Base-by-base conservation (phyloP, 2,888 invertebrate genomes). In the Lysandra coridon region DNA sequence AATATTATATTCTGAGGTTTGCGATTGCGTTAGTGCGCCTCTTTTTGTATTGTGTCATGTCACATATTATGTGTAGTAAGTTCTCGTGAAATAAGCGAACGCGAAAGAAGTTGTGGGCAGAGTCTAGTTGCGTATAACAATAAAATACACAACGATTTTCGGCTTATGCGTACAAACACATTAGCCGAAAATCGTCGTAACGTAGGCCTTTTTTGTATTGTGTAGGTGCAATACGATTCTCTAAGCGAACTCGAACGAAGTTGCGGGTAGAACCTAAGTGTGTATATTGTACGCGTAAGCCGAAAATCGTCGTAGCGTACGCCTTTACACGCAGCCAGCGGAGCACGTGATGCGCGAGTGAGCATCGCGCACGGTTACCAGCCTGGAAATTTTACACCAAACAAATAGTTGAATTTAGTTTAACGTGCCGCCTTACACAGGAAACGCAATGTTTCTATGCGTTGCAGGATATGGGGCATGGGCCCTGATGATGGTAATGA, bases 341-440 rank as follows among this genome's bases (percentile, higher is more conserved):
- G 81, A 78, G 81, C 84, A 82, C 79, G 82, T 85, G 85, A 86
- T 84, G 84, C 87, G 82, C 83, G 87, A 83, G 78, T 82, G 85
- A 83, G 83, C 84, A 83, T 83, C 81, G 49, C 79, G 83, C 79
- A 83, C 80, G 64, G 14, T 82, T 85, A 80, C 78, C 83, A 83
- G 81, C 73, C 83, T 83, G 85, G 84, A 82, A 85, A 86, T 84
- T 85, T 85, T 86, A 85, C 76, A 76, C 76, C 12, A 76, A 84
- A 76, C 76, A 76, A 53, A 76, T 57, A 76, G 53, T 30, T 14
- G 76, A 44, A 74, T 44, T 74, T 33, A 69, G 33, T 33, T 69
- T 69, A 37, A 69, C 33, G 69, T 53, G 14, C 53, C 53, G 14
- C 14, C 4, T 53, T 53, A 14, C 14, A 53, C 14, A 53, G 53